Evolutionary conservation across 2,797 vertebrate genomes (phyloP), one percentile per base, ranked within the genome.

Genomic region (Ceryle rudis): DNA sequence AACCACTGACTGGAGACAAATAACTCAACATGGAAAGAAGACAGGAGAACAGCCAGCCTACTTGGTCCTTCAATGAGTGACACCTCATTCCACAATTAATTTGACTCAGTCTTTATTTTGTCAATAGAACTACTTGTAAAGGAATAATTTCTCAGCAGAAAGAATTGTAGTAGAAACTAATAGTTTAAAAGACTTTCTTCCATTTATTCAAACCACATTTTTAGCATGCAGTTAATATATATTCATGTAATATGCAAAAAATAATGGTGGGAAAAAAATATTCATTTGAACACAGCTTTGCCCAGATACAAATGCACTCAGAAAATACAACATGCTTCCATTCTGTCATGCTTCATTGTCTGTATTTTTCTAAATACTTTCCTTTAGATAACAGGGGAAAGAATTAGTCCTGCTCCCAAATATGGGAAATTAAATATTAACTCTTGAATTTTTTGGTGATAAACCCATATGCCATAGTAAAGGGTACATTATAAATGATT

Each of bases 241-340:
- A 55, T 37, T 55, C 14, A 55, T 35, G 5, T 4, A 64, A 42
- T 20, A 52, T 16, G 17, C 1, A 49, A 39, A 55, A n/a, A 22
- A 7, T 2, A 26, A 11, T 0, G 1, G 10, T 5, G 55, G 11
- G 12, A 26, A 61, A 81, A 21, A 35, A 11, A 21, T 35, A 33
- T 5, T 42, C 1, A 21, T 35, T 67, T 62, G 20, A 85, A 58
- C 11, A 16, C 6, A 42, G 8, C 8, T 51, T 69, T 6, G 58
- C 4, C 4, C 6, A 39, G 20, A 85, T 70, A 1, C 1, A 67
- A 70, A 69, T 25, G 11, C 1, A 1, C 14, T 42, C 9, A n/a
- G 19, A 85, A 89, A 60, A 86, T 18, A 8, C 1, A 72, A 7
- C 6, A 16, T 0, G 0, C 7, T 81, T 57, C 3, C 37, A 17